Conservation (phyloP, 2,888 invertebrate species). For the Trissolcus japonicus region DNA sequence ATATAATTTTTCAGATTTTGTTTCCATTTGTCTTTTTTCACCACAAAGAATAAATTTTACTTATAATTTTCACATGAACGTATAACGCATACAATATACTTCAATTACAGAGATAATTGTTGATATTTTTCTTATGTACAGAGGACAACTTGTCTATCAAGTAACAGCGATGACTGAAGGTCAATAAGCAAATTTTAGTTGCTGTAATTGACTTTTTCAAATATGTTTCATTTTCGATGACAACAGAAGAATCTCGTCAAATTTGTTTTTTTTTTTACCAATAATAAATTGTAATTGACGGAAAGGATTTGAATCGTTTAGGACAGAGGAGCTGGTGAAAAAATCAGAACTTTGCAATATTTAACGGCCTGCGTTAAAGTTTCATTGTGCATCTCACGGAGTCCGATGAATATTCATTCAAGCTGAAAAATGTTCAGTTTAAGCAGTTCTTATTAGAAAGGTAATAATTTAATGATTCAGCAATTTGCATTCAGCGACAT, state of each 20-base stretch:
- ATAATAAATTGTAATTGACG: not conserved
- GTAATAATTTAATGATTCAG: not conserved
- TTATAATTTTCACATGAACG: slow-evolving; percentile 68
- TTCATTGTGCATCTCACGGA: slow-evolving; percentile 25
- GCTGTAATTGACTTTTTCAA: slow-evolving; percentile 60
- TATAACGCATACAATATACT: slow-evolving; percentile 73
- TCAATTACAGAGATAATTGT: slow-evolving; percentile 72
- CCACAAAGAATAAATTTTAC: slow-evolving; percentile 58
- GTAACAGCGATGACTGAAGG: slow-evolving; percentile 65
- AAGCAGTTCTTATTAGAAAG: slow-evolving; percentile 4
- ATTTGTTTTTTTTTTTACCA: slow-evolving; percentile 1
- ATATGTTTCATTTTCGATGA: slow-evolving; percentile 33
- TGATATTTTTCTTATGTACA: slow-evolving; percentile 71
- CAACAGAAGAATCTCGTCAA: slow-evolving; percentile 10
- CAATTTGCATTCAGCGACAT: not conserved
- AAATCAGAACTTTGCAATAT: slow-evolving; percentile 4
- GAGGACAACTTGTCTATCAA: slow-evolving; percentile 71
- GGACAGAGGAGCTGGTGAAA: not conserved
- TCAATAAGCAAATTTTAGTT: slow-evolving; percentile 59
- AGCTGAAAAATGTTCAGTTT: not conserved
- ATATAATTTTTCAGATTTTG: slow-evolving; percentile 15
- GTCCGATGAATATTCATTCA: slow-evolving; percentile 7
- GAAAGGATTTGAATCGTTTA: not conserved
- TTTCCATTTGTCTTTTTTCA: slow-evolving; percentile 44
- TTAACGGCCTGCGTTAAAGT: slow-evolving; percentile 34